Evolutionary conservation across 2,797 vertebrate genomes (phyloP), one percentile per base, ranked within the genome.

Genomic region (Premnoplex brunnescens): DNA sequence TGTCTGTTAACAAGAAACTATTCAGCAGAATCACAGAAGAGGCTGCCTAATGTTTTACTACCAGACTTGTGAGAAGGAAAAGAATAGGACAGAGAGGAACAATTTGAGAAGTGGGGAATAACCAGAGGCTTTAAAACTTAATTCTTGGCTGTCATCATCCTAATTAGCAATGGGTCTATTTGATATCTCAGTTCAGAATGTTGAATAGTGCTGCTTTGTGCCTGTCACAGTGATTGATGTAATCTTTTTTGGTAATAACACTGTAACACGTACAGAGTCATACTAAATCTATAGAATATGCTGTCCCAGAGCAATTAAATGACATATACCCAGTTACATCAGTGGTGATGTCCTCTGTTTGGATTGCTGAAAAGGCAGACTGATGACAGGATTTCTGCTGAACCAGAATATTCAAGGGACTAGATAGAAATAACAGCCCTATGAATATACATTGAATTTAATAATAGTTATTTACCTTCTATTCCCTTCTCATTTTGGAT

Each of bases 81-180:
- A 97, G 76, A 91, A 78, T 89, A 66, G 78, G 79, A 91, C 64
- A 88, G 64, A 49, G 48, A 89, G 84, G 62, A 96, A 91, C 79
- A 95, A 91, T 91, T 97, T 83, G 94, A 96, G 91, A 85, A 85
- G 60, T 79, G 32, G 30, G 67, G 66, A 83, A 93, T 95, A 96
- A 97, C 94, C 85, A 97, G 90, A 90, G 92, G 95, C 94, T 97
- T 97, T 97, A 87, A 96, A 94, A 90, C 89, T 91, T 93, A 97
- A 96, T 97, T 97, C 91, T 72, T 96, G 62, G 34, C 88, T 98
- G 96, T 98, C 97, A 95, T 97, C 96, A 85, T 97, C 76, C 85
- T 95, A 92, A 92, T 97, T 97, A 97, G 80, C 81, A 80, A 64
- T 69, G 95, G 85, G 77, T 92, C 72, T 91, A 78, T 91, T 96